Evolutionary conservation across 2,888 invertebrate genomes (phyloP).

Genomic region (Ochropleura leucogaster): DNA sequence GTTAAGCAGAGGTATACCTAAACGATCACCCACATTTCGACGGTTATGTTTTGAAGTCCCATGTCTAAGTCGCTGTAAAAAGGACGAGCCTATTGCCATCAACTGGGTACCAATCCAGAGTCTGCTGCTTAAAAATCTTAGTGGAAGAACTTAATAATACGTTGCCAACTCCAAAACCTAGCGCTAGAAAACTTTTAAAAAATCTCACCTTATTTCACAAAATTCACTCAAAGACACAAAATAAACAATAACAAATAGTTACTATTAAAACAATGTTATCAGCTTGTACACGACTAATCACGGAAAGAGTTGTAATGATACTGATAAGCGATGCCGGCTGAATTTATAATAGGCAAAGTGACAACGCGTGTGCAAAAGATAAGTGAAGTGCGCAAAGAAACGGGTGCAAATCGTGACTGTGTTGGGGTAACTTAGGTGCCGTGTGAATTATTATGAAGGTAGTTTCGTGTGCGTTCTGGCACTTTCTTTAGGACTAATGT

Average conservation of each 20-base stretch:
- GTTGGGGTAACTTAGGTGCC: constrained; percentile 31
- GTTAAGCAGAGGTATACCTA: too few species aligned
- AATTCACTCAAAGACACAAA: constrained; percentile 17
- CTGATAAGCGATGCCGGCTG: constrained; percentile 33
- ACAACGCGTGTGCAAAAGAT: constrained; percentile 58
- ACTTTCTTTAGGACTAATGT: not conserved
- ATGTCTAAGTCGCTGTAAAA: too few species aligned
- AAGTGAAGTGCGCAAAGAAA: constrained; percentile 44
- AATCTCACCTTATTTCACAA: constrained; percentile 23
- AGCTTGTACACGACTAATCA: constrained; percentile 23
- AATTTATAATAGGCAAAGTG: constrained; percentile 36
- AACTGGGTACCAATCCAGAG: too few species aligned
- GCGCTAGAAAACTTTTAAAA: not conserved
- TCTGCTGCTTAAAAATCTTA: too few species aligned
- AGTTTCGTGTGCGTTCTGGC: not conserved
- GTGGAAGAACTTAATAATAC: too few species aligned
- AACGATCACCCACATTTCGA: too few species aligned
- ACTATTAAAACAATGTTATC: constrained; percentile 27
- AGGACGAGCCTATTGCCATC: too few species aligned
- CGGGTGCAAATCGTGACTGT: constrained; percentile 59
- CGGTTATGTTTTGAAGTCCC: too few species aligned
- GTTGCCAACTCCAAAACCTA: too few species aligned
- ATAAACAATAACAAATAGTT: constrained; percentile 28
- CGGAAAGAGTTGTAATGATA: constrained; percentile 14
- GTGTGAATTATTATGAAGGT: constrained; percentile 40